phyloP scores from a whole-genome alignment of 2,113 vertebrate species.

The Hylia prasina region DNA sequence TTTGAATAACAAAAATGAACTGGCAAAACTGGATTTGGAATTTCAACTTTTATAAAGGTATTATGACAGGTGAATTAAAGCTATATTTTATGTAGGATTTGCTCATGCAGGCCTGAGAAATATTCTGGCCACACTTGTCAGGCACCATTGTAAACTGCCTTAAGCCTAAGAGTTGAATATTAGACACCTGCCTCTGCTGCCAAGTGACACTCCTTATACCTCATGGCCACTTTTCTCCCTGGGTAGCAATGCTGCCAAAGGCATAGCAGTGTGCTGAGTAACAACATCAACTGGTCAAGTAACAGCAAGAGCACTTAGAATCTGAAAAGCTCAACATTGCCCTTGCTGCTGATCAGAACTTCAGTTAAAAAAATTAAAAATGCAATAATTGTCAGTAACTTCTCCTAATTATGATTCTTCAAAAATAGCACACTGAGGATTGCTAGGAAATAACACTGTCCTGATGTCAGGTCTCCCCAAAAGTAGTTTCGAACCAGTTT shows the following conservation, averaged over 20 bases:
- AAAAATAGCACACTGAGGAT: neutral
- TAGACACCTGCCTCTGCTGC: neutral
- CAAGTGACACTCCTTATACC: neutral
- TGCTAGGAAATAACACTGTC: neutral
- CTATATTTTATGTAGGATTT: neutral
- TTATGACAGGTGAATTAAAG: neutral
- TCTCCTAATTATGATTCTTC: neutral
- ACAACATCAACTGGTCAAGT: neutral
- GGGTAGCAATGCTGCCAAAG: neutral
- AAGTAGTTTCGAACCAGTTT: neutral
- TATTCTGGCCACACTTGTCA: neutral
- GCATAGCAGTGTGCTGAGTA: neutral
- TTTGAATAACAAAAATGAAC: neutral
- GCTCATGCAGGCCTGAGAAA: neutral
- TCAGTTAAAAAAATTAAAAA: neutral
- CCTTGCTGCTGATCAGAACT: neutral
- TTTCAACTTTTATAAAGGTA: neutral
- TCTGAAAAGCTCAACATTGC: neutral
- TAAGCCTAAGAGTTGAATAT: neutral
- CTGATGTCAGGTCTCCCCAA: neutral
- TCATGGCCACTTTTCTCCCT: neutral
- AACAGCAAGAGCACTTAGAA: neutral
- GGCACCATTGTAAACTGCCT: neutral
- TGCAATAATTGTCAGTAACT: neutral
- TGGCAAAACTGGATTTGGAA: neutral